Evolutionary conservation across 1,140 invertebrate species (phyloP).

Genomic region (Drosophila parvula): DNA sequence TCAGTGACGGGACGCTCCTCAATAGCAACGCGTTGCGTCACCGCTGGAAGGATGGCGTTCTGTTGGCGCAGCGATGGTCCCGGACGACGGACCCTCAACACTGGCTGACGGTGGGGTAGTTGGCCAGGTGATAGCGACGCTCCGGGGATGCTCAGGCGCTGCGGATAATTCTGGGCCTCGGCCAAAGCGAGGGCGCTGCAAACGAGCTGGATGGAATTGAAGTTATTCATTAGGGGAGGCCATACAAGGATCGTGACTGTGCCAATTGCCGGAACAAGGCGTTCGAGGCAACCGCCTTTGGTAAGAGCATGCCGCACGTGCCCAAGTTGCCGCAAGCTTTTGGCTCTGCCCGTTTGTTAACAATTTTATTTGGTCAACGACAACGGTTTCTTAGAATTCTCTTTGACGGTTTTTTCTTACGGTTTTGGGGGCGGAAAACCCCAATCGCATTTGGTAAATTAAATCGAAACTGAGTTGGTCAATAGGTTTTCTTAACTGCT

Average conservation of each 20-base stretch:
- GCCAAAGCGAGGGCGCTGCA: slow-evolving; percentile 61
- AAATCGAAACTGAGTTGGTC: neutral
- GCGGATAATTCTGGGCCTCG: slow-evolving; percentile 85
- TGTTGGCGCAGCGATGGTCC: slow-evolving; percentile 73
- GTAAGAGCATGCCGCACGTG: slow-evolving; percentile 39
- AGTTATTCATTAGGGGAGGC: slow-evolving; percentile 26
- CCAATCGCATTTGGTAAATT: neutral
- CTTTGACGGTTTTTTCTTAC: neutral
- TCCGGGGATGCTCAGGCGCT: slow-evolving; percentile 87
- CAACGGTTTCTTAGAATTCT: slow-evolving; percentile 30
- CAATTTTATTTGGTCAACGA: slow-evolving; percentile 11
- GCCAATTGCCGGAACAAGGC: slow-evolving; percentile 12
- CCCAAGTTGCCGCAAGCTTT: slow-evolving; percentile 29
- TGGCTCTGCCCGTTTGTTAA: slow-evolving; percentile 44
- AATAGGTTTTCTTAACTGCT: neutral
- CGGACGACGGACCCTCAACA: slow-evolving; percentile 85
- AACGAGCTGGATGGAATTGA: slow-evolving; percentile 48
- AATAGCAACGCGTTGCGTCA: slow-evolving; percentile 81
- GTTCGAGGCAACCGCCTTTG: slow-evolving; percentile 6
- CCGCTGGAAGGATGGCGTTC: slow-evolving; percentile 84
- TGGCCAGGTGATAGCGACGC: slow-evolving; percentile 84
- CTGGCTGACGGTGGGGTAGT: slow-evolving; percentile 84
- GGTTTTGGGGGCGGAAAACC: slow-evolving; percentile 12
- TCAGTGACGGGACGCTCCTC: slow-evolving; percentile 87
- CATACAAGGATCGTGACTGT: slow-evolving; percentile 29